Base-by-base conservation (phyloP, 1,140 invertebrate genomes). In the Bombus consobrinus region DNA sequence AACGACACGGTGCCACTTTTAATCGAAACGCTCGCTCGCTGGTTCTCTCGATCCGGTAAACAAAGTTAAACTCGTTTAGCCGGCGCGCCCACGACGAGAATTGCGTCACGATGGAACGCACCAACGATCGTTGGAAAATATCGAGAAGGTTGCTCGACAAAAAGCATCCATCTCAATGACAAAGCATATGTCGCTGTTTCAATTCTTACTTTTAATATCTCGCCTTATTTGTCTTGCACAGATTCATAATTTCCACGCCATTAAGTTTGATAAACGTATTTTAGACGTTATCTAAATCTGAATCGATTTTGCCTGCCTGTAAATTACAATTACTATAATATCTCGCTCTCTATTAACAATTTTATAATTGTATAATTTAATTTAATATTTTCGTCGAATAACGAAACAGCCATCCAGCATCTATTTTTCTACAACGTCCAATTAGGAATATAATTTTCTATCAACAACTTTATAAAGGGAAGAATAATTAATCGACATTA, bases 51-150 rank as follows among this genome's bases (percentile, higher is more conserved):
- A 76, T 76, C 74, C 32, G 53, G 74, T 76, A 76, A 76, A 76
- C 74, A 76, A 76, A 76, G 74, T 76, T 76, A 76, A 76, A 76
- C 74, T 39, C 74, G 74, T 76, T 76, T 76, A 13, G 41, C 71
- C 41, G 71, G 71, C 71, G 39, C 71, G 74, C 74, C 74, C 74
- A 76, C 74, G 74, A 59, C 47, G 47, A 76, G 74, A 59, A 59
- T 76, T 76, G 74, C 74, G 74, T 59, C 74, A 76, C 74, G 74
- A 76, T 59, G 34, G 34, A 59, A 57, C 47, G 47, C 22, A 22
- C 43, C 32, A 68, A 57, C 32, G 34, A 39, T 18, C 53, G 74
- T 25, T 57, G 32, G 32, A 57, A 22, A 57, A 74, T n/a, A 41
- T 73, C 41, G 72, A 37, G 72, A 53, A 75, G 47, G 32, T 22